Base-by-base conservation (phyloP, 2,113 vertebrate genomes). In the Lophotis ruficrista region DNA sequence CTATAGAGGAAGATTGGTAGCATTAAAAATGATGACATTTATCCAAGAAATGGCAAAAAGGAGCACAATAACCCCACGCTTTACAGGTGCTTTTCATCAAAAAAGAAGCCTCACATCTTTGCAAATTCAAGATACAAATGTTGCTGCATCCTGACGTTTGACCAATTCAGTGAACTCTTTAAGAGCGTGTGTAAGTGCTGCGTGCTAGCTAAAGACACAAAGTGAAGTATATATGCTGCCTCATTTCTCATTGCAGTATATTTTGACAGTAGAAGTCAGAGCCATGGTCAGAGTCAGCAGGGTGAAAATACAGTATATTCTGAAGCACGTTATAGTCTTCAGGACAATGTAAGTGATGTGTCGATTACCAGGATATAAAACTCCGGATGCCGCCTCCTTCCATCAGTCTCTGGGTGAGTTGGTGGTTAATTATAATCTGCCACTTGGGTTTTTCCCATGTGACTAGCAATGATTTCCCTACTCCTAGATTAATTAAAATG, bases 21-120 rank as follows among this genome's bases (percentile, higher is more conserved):
- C 81, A 87, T 96, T 97, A 96, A 91, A 97, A 95, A 96, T 85
- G 81, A 94, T 96, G 94, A 96, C 91, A 96, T 97, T 96, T 96
- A 96, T 96, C 94, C 89, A 93, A 85, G 94, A 97, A 96, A 96
- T 85, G 91, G 96, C 94, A 95, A 96, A 95, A 95, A 70, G 91
- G 78, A 96, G 84, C 89, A 87, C 94, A 94, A 91, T 96, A 96
- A 89, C 95, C 91, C 78, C 4, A 10, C 18, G 20, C 93, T 95
- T 96, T 72, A 82, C 70, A 79, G 94, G 84, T 91, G 89, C 91
- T 94, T 94, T 96, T 95, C 93, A 95, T 96, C 93, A 96, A 87
- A 95, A 79, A 87, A 69, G 95, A 76, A 89, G 58, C 48, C 61
- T 61, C 5, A 21, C 19, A 47, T 93, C 95, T 76, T 95, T 90